Evolutionary conservation across 2,888 invertebrate species (phyloP), one percentile per base, ranked within the genome.

Genomic region (Cephonodes hylas): DNA sequence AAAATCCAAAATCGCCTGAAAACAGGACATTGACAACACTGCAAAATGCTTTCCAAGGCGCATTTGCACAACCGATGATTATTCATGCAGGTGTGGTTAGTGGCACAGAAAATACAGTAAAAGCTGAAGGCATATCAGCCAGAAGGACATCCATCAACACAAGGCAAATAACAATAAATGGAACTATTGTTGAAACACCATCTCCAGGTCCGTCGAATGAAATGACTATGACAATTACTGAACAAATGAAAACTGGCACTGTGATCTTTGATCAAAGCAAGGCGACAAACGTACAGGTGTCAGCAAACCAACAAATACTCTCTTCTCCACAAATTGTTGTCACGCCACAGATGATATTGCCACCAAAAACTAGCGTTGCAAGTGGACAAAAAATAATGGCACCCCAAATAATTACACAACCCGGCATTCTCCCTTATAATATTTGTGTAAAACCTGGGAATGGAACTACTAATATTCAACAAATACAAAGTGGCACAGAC

Each of bases 1-100:
- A 96, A 73, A 94, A 94, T 73, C 92, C 93, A 0, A 91, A 93
- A 68, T 93, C 93, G 1, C 93, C 93, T 0, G 93, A 93, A 77
- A 93, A 91, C 66, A 85, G 93, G 69, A 93, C 93, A 42, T 75
- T 93, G 63, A 89, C 93, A 23, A 93, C 93, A 15, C 70, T 93
- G 38, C 93, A 93, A 70, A 93, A 92, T 65, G 93, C 93, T 58
- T 93, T 93, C 70, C 92, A 92, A 72, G 88, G 90, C 10, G 90
- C 86, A 10, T 93, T 93, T 66, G 91, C 92, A 6, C 93, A 93
- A 67, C 93, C 93, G 0, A 91, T 93, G 88, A 88, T 92, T 56
- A 90, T 93, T 63, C 92, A 92, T 56, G 84, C 91, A 0, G 91
- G 89, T 57, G 89, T 91, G 15, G 91, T 91, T n/a, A 91, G 83